A percentile compares a stretch with the other conserved stretches of the same genome.
phyloP scores from a whole-genome alignment of 2,113 vertebrate genomes.

The Acinonyx jubatus region DNA sequence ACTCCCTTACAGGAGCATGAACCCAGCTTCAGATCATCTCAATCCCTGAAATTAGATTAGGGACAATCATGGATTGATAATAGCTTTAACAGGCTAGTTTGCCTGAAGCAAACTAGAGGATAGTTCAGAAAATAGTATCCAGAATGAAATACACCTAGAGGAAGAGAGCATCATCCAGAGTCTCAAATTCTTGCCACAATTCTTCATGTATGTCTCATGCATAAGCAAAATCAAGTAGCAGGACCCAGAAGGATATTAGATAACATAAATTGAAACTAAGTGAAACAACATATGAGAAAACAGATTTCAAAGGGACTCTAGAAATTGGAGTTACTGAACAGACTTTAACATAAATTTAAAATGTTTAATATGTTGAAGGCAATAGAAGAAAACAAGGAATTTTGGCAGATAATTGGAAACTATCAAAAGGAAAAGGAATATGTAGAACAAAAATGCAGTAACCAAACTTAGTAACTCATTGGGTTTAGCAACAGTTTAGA shows the following conservation, averaged over 20 bases:
- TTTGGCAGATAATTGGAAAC: not conserved
- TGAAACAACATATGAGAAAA: not conserved
- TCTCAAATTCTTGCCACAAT: not conserved
- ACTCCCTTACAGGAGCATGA: not conserved
- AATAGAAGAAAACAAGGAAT: not conserved
- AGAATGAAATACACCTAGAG: not conserved
- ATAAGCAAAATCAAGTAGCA: not conserved
- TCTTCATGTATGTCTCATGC: not conserved
- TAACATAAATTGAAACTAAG: not conserved
- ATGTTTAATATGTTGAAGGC: not conserved
- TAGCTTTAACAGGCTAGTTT: not conserved
- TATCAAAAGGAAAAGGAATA: slow-evolving; percentile 23
- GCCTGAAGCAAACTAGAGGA: not conserved
- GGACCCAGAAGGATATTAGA: not conserved
- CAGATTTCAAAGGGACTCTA: not conserved
- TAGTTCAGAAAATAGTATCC: not conserved
- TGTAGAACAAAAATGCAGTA: not conserved
- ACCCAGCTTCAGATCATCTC: not conserved
- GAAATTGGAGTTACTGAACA: not conserved
- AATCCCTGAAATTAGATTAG: not conserved
- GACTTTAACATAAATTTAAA: not conserved
- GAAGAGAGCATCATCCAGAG: not conserved
- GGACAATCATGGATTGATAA: not conserved
- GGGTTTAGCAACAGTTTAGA: not conserved
- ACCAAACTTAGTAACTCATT: not conserved